Percentiles rank a stretch among this genome's conserved stretches.
These are phyloP conservation scores for Telmatochromis brichardi DNA, from an alignment of 2,113 vertebrate genomes.

Conservation along the genomic window DNA sequence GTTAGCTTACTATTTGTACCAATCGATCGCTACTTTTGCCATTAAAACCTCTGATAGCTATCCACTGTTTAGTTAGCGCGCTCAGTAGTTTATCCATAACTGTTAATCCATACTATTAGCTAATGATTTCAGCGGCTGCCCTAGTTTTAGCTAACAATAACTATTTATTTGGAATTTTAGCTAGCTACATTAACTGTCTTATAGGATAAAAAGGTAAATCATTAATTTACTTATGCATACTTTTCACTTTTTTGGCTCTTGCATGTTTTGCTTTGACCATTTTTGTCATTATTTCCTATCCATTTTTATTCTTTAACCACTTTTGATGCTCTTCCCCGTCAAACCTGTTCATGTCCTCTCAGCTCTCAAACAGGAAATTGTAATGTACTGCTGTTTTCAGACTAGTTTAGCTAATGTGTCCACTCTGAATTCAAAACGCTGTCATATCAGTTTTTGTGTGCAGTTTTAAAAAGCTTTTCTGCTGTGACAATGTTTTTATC, in stretches of 20 bases:
- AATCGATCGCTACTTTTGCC: not conserved
- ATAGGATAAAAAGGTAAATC: not conserved
- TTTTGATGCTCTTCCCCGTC: not conserved
- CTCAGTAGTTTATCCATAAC: not conserved
- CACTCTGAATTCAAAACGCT: not conserved
- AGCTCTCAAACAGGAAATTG: not conserved
- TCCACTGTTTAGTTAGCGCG: not conserved
- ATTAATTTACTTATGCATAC: not conserved
- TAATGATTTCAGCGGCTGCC: not conserved
- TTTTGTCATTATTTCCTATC: not conserved
- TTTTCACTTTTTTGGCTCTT: not conserved
- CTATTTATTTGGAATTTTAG: not conserved
- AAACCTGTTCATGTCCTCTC: not conserved
- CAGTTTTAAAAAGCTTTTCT: not conserved
- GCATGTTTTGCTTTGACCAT: not conserved
- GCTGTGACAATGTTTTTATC: not conserved
- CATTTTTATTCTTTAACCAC: not conserved
- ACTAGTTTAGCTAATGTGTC: not conserved
- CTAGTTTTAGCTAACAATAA: not conserved
- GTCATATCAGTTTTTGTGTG: not conserved
- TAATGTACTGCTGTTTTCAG: not conserved
- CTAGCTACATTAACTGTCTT: not conserved
- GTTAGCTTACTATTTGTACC: not conserved
- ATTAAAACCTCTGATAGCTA: not conserved
- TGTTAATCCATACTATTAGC: not conserved